phyloP scores from a whole-genome alignment of 1,140 invertebrate species.

The Argopecten irradians region DNA sequence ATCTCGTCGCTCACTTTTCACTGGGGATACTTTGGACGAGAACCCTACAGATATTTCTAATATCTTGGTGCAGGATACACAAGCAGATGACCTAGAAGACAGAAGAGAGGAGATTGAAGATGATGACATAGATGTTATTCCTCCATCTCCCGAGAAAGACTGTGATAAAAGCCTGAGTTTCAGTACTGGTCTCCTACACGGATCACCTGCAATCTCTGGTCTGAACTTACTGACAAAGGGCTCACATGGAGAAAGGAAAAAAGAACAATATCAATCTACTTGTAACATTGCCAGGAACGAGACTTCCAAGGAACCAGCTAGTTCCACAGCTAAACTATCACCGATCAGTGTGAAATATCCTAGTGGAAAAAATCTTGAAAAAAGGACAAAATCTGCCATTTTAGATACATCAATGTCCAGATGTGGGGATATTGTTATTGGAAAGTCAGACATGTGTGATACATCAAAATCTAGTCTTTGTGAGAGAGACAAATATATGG shows the following conservation, averaged over 20 bases:
- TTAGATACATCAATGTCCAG: too few species aligned
- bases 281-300: neutral
- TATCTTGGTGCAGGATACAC: neutral
- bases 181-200: neutral
- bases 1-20: neutral
- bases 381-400: neutral
- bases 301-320: neutral
- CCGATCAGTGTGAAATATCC: neutral
- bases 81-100: neutral
- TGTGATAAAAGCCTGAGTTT: neutral
- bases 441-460: neutral
- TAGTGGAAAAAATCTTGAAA: neutral
- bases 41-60: neutral
- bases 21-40: neutral
- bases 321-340: neutral
- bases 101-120: neutral
- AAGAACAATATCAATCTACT: neutral
- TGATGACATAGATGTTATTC: constrained; percentile 28
- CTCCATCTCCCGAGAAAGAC: constrained; percentile 27
- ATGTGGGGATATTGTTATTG: too few species aligned
- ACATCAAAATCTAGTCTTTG: neutral
- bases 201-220: neutral
- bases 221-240: neutral
- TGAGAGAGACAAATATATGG: neutral
- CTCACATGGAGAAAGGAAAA: neutral